A percentile compares a stretch with the other conserved stretches of the same genome.
These are phyloP conservation scores for Metellina segmentata DNA, from an alignment of 2,888 invertebrate genomes.

Conservation along the genomic window DNA sequence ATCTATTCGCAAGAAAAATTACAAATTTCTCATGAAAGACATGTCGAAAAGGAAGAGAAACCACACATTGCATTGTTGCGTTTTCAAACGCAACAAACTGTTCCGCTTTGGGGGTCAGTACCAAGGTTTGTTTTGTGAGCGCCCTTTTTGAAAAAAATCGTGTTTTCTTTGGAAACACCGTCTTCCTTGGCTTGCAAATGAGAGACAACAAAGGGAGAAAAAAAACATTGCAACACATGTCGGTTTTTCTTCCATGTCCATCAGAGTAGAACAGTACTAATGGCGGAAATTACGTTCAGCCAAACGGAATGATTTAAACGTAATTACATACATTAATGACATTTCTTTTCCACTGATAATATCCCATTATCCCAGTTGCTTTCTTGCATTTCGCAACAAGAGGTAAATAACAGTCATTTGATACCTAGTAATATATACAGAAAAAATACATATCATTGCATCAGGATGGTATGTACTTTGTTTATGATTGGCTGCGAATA, in stretches of 20 bases:
- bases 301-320: slow-evolving; percentile 1
- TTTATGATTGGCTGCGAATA: background rate
- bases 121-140: background rate
- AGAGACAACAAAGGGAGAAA: background rate
- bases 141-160: background rate
- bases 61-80: background rate
- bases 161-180: background rate
- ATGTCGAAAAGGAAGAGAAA: background rate
- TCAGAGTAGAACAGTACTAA: slow-evolving; percentile 44
- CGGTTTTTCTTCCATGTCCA: slow-evolving; percentile 8
- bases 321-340: slow-evolving; percentile 38
- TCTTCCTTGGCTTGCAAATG: background rate
- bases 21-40: too few species aligned
- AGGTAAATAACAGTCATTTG: slow-evolving; percentile 43
- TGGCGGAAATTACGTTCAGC: slow-evolving; percentile 22
- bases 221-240: background rate
- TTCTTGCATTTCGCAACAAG: slow-evolving; percentile 22
- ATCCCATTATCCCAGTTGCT: slow-evolving; percentile 21
- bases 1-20: too few species aligned
- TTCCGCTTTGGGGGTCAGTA: background rate
- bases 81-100: background rate
- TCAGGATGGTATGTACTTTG: background rate
- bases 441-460: background rate
- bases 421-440: slow-evolving; percentile 38
- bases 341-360: background rate